Percentiles rank a stretch among this genome's conserved stretches.
phyloP scores from a whole-genome alignment of 2,888 invertebrate species.

The Xanthia togata region DNA sequence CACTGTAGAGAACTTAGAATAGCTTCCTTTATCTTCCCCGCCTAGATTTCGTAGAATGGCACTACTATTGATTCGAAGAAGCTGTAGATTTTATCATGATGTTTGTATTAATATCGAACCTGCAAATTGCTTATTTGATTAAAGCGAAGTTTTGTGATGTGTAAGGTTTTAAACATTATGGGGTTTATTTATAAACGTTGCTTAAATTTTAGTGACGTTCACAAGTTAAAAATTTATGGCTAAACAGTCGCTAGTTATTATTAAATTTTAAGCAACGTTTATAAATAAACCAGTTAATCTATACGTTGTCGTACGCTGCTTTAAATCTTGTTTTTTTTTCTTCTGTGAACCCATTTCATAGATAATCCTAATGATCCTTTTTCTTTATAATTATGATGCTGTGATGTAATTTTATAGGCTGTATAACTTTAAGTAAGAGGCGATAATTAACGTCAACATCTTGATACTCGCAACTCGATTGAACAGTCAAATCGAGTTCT shows the following conservation, averaged over 20 bases:
- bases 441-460: background rate
- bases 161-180: background rate
- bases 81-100: background rate
- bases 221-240: no score
- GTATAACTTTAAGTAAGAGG: background rate
- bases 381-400: background rate
- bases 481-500: constrained; percentile 37
- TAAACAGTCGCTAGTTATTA: no score
- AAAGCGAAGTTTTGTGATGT: background rate
- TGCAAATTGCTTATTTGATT: background rate
- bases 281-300: no score
- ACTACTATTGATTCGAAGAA: constrained; percentile 27
- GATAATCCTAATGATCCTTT: background rate
- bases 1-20: constrained; percentile 72
- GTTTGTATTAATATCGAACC: background rate
- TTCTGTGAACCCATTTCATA: background rate
- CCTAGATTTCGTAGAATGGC: constrained; percentile 30
- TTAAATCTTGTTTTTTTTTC: background rate
- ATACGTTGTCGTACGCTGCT: background rate
- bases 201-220: no score
- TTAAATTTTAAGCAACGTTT: no score
- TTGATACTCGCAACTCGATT: constrained; percentile 25
- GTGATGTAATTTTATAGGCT: background rate
- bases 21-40: constrained; percentile 73
- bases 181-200: no score